Conservation (phyloP, 2,888 invertebrate species). For the Gymnocheta viridis region DNA sequence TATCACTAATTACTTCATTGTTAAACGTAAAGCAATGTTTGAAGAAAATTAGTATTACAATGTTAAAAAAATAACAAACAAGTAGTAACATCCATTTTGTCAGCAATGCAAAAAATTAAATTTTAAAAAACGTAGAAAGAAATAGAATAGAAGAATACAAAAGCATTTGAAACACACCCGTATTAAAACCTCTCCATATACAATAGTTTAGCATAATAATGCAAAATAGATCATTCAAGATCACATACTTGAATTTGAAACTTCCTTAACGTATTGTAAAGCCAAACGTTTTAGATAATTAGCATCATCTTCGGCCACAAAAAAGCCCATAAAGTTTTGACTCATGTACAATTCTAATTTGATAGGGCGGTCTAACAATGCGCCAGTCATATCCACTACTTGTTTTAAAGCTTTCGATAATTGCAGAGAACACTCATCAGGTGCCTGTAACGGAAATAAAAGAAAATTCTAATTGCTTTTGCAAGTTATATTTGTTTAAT, state of each 20-base stretch:
- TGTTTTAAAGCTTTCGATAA: constrained; percentile 88
- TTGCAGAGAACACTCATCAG: constrained; percentile 88
- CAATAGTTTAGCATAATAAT: constrained; percentile 47
- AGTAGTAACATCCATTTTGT: constrained; percentile 53
- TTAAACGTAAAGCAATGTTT: constrained; percentile 29
- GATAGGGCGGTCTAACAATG: constrained; percentile 85
- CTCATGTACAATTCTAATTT: constrained; percentile 92
- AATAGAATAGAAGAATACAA: constrained; percentile 36
- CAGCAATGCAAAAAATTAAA: constrained; percentile 51
- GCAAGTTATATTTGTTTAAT: too few species aligned
- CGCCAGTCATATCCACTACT: constrained; percentile 88
- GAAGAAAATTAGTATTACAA: constrained; percentile 44
- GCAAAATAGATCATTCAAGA: constrained; percentile 26
- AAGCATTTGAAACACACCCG: constrained; percentile 67
- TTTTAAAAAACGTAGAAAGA: constrained; percentile 25
- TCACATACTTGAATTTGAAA: constrained; percentile 87
- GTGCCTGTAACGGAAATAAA: constrained; percentile 84
- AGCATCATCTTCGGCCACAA: constrained; percentile 91
- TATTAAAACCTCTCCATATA: constrained; percentile 56
- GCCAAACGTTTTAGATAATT: constrained; percentile 91
- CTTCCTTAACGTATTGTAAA: constrained; percentile 90
- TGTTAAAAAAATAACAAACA: constrained; percentile 36
- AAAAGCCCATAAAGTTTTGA: constrained; percentile 95
- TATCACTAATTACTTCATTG: constrained; percentile 83
- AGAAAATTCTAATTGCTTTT: neutral